These are phyloP conservation scores for Tauraco hartlaubi DNA, from an alignment of 2,797 vertebrate genomes.

Conservation along the genomic window DNA sequence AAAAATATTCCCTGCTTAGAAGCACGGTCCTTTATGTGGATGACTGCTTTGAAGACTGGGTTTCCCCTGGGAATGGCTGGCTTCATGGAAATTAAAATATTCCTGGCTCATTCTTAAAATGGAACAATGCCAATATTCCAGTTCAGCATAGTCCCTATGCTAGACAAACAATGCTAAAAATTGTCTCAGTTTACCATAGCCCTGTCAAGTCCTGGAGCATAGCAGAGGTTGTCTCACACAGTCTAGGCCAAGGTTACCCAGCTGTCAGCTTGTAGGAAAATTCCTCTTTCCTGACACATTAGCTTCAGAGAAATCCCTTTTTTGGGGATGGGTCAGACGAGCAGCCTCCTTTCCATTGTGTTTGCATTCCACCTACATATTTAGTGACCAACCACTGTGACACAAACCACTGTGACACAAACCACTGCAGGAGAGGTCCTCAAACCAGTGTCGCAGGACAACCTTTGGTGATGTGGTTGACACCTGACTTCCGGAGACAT, in stretches of 20 bases:
- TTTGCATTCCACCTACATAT: neutral
- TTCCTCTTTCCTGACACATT: neutral
- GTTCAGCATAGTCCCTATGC: neutral
- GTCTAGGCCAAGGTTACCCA: neutral
- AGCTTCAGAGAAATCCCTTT: neutral
- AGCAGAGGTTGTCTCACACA: neutral
- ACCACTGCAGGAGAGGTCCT: neutral
- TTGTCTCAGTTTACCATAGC: neutral
- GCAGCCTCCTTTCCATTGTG: neutral
- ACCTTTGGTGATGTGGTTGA: neutral
- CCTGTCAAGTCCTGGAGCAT: neutral
- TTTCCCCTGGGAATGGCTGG: neutral
- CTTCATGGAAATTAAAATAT: neutral
- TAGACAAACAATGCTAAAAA: neutral
- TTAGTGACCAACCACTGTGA: neutral
- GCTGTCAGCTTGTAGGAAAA: neutral
- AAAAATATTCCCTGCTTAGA: neutral
- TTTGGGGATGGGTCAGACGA: neutral
- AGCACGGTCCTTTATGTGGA: neutral
- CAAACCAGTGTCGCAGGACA: neutral
- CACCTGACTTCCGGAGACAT: neutral
- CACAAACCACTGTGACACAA: neutral
- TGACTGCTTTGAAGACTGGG: neutral
- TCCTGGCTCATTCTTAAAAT: neutral
- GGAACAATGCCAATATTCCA: neutral